A percentile compares a stretch with the other conserved stretches of the same genome.
Evolutionary conservation across 1,140 invertebrate species (phyloP).

Genomic region (Drosophila sechellia): DNA sequence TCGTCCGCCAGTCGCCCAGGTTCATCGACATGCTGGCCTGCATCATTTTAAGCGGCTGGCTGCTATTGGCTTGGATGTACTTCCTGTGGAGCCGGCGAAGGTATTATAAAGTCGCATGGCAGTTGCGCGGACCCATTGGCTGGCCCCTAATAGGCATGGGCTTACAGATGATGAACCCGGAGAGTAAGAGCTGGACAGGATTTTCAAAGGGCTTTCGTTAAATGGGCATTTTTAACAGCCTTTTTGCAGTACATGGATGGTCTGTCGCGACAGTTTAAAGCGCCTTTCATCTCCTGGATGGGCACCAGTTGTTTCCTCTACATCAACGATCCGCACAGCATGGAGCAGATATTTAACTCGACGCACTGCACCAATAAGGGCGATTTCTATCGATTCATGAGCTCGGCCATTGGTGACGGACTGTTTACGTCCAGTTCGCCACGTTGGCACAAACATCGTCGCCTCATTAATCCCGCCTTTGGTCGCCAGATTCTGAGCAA

Average conservation of each 20-base stretch:
- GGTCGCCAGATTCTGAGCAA: slow-evolving; percentile 67
- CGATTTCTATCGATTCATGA: slow-evolving; percentile 76
- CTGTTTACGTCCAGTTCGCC: slow-evolving; percentile 78
- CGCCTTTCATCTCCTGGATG: slow-evolving; percentile 82
- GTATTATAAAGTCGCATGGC: slow-evolving; percentile 67
- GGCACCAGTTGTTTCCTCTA: slow-evolving; percentile 77
- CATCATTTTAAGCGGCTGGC: slow-evolving; percentile 53
- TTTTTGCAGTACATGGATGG: slow-evolving; percentile 71
- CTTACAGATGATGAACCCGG: slow-evolving; percentile 78
- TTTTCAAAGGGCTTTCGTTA: not conserved
- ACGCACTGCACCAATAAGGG: slow-evolving; percentile 78
- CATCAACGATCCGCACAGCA: slow-evolving; percentile 74
- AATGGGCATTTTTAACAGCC: slow-evolving; percentile 32
- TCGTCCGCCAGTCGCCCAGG: not conserved
- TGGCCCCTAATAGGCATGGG: slow-evolving; percentile 75
- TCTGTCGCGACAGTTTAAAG: slow-evolving; percentile 58
- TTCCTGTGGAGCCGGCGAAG: slow-evolving; percentile 74
- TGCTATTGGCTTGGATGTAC: slow-evolving; percentile 65
- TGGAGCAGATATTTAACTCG: slow-evolving; percentile 79
- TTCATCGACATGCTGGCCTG: slow-evolving; percentile 72
- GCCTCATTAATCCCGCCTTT: slow-evolving; percentile 80
- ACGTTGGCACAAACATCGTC: slow-evolving; percentile 81
- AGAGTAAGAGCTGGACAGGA: slow-evolving; percentile 53
- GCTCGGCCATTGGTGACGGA: slow-evolving; percentile 76
- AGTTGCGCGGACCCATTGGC: slow-evolving; percentile 68